Percentiles rank a stretch among this genome's conserved stretches.
phyloP scores from a whole-genome alignment of 2,888 invertebrate genomes.

The Drosophila tripunctata region DNA sequence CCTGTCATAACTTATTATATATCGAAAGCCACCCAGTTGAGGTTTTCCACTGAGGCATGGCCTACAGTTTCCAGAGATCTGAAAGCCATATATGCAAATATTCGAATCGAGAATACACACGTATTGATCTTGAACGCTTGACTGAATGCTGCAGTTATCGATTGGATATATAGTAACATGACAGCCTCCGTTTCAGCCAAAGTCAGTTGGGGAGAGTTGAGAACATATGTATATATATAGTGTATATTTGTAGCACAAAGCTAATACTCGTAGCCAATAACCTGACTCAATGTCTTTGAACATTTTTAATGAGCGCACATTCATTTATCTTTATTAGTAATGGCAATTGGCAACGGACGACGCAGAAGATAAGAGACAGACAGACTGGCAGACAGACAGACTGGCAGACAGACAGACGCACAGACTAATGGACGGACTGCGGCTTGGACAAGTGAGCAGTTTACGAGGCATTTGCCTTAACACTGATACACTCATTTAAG shows the following conservation, averaged over 20 bases:
- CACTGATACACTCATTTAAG: conserved; percentile 45
- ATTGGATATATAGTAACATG: conserved; percentile 54
- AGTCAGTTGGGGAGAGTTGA: conserved; percentile 16
- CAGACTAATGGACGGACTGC: not conserved
- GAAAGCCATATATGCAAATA: conserved; percentile 57
- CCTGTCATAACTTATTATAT: conserved; percentile 63
- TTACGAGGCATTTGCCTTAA: conserved; percentile 46
- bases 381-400: not conserved
- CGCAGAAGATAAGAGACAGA: conserved; percentile 55
- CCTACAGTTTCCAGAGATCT: conserved; percentile 48
- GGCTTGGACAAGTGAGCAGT: conserved; percentile 23
- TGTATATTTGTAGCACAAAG: conserved; percentile 39
- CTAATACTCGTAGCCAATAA: conserved; percentile 60
- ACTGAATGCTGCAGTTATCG: conserved; percentile 60
- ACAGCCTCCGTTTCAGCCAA: conserved; percentile 30
- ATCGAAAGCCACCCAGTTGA: conserved; percentile 57
- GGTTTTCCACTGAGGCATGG: conserved; percentile 51
- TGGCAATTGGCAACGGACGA: conserved; percentile 69
- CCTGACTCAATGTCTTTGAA: conserved; percentile 67
- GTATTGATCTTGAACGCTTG: conserved; percentile 73
- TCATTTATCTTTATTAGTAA: conserved; percentile 78
- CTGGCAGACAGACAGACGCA: not conserved
- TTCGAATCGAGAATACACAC: conserved; percentile 26
- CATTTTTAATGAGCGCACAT: conserved; percentile 55
- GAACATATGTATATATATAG: too few relatives aligned